Evolutionary conservation across 1,140 invertebrate genomes (phyloP), one percentile per base, ranked within the genome.

Genomic region (Oppia nitens): DNA sequence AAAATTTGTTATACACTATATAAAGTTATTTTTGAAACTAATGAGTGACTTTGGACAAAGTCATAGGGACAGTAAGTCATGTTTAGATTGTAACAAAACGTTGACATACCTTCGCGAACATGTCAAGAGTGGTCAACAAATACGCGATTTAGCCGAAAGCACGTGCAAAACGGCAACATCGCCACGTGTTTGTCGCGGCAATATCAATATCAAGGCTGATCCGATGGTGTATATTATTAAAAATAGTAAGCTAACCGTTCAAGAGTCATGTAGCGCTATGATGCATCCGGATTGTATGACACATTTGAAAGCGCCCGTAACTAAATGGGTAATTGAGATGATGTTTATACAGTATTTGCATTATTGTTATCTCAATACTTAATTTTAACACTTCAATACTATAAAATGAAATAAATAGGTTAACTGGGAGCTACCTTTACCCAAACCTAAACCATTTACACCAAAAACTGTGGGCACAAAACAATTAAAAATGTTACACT

Each of bases 401-500:
- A n/a, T n/a, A n/a, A n/a, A n/a, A n/a, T n/a, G n/a, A n/a, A n/a
- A n/a, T 23, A 9, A 24, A 53, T 40, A 28, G 57, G 26, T 28
- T 29, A 25, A 45, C 23, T 53, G 49, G 57, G 57, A 52, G 29
- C 27, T 53, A 12, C 57, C 52, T 25, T 9, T 52, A n/a, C 52
- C 52, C 17, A 9, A n/a, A 26, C 27, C 4, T 4, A 17, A 12
- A 23, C 6, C 29, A 9, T 21, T 11, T 3, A 17, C 1, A 27
- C 47, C 20, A 48, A 1, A 49, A 17, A 14, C 17, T 29, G 40
- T 6, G 24, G 17, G 1, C 25, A 28, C 25, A 12, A 28, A 27
- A 27, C 26, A 32, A n/a, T 17, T 21, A 48, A 61, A 68, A 65
- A 73, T 89, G 23, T 72, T 86, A 11, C 82, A 91, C 32, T 68